Percentiles rank a stretch among this genome's conserved stretches.
These are phyloP conservation scores for Rugalucina vietnamica DNA, from an alignment of 2,888 invertebrate genomes.

Conservation along the genomic window DNA sequence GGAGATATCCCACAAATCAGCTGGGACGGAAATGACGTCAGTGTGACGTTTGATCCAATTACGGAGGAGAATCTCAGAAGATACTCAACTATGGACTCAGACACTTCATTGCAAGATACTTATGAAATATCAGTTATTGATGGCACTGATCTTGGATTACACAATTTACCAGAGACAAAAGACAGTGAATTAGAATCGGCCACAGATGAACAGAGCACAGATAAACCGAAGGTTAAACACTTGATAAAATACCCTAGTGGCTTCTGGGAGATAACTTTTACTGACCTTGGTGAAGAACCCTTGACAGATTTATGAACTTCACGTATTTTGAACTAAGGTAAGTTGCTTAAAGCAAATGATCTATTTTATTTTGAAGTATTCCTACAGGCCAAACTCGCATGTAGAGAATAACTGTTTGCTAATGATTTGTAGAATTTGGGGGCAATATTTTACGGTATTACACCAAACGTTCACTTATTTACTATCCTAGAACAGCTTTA, in stretches of 20 bases:
- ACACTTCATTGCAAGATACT: neutral
- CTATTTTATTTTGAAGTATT: too few species aligned
- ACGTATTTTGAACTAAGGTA: too few species aligned
- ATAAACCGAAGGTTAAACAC: neutral
- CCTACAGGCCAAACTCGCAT: too few species aligned
- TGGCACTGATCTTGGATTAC: neutral
- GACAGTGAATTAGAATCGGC: neutral
- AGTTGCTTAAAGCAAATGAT: too few species aligned
- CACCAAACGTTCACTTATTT: too few species aligned
- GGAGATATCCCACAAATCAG: neutral
- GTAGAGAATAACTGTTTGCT: too few species aligned
- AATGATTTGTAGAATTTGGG: too few species aligned
- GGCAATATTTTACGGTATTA: too few species aligned
- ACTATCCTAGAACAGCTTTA: too few species aligned
- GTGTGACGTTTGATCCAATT: neutral
- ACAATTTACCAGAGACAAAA: neutral
- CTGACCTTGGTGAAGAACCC: conserved; percentile 23
- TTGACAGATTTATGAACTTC: neutral
- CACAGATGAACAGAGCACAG: neutral
- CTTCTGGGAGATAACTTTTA: conserved; percentile 44
- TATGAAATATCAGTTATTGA: neutral
- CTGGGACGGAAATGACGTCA: conserved; percentile 12
- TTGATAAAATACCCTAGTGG: conserved; percentile 45
- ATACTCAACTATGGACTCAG: neutral
- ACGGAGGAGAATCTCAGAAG: neutral